These are phyloP conservation scores for Geothlypis trichas DNA, from an alignment of 2,113 vertebrate genomes.

Conservation along the genomic window DNA sequence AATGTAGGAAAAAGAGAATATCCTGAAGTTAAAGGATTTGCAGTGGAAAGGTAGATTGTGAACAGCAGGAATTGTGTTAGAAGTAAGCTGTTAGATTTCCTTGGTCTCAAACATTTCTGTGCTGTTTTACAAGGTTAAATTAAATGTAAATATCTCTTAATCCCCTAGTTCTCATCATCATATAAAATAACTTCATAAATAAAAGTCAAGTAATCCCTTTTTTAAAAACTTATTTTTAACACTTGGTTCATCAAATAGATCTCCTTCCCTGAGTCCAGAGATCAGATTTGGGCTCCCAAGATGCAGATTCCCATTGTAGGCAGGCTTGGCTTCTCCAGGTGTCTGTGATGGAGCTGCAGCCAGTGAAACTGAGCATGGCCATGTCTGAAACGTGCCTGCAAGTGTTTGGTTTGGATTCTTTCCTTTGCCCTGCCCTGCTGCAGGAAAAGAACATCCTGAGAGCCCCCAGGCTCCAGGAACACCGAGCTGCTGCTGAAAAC, in stretches of 20 bases:
- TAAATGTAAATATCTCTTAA: background rate
- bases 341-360: background rate
- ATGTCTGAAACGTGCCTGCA: background rate
- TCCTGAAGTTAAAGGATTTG: background rate
- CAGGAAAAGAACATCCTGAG: conserved; percentile 7
- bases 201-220: background rate
- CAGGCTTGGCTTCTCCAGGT: background rate
- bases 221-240: background rate
- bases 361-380: background rate
- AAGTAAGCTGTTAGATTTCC: background rate
- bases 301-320: background rate
- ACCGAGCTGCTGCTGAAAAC: conserved; percentile 23
- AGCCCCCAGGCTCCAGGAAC: background rate
- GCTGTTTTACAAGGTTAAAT: background rate
- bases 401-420: background rate
- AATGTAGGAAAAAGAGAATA: background rate
- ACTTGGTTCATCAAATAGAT: background rate
- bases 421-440: background rate
- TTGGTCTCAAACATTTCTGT: background rate
- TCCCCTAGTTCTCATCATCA: background rate
- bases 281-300: background rate
- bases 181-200: background rate
- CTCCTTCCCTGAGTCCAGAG: background rate
- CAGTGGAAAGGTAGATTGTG: background rate
- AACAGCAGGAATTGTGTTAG: background rate